These are phyloP conservation scores for Cotesia typhae DNA, from an alignment of 1,140 invertebrate genomes.

Conservation along the genomic window DNA sequence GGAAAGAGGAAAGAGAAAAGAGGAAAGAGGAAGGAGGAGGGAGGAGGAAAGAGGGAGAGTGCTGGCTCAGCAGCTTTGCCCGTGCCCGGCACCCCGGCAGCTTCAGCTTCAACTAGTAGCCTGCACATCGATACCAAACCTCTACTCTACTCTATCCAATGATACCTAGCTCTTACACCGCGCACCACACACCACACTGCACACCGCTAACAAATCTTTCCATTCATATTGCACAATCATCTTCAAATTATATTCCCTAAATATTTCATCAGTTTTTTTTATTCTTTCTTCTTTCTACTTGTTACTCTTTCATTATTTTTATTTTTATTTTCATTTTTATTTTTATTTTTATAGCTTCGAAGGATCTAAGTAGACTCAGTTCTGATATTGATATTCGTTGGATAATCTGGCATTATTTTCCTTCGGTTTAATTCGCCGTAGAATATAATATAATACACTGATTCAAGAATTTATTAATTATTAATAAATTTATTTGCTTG, in stretches of 20 bases:
- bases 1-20: background rate
- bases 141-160: conserved; percentile 43
- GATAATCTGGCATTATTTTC: background rate
- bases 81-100: background rate
- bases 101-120: conserved; percentile 32
- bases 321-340: background rate
- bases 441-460: too few species aligned
- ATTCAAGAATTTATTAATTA: too few species aligned
- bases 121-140: conserved; percentile 66
- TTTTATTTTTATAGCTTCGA: background rate
- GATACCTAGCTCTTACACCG: conserved; percentile 1
- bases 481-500: too few species aligned
- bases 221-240: conserved; percentile 23
- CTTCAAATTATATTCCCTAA: background rate
- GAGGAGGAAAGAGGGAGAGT: conserved; percentile 61
- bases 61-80: conserved; percentile 64
- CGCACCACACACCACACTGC: background rate
- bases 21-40: conserved; percentile 22
- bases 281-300: background rate
- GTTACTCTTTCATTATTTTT: background rate
- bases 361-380: too few species aligned
- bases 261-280: background rate
- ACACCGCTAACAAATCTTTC: conserved; percentile 19
- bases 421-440: background rate
- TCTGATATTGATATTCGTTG: too few species aligned